Conservation (phyloP, 2,797 vertebrate species). For the Tinamus major region DNA sequence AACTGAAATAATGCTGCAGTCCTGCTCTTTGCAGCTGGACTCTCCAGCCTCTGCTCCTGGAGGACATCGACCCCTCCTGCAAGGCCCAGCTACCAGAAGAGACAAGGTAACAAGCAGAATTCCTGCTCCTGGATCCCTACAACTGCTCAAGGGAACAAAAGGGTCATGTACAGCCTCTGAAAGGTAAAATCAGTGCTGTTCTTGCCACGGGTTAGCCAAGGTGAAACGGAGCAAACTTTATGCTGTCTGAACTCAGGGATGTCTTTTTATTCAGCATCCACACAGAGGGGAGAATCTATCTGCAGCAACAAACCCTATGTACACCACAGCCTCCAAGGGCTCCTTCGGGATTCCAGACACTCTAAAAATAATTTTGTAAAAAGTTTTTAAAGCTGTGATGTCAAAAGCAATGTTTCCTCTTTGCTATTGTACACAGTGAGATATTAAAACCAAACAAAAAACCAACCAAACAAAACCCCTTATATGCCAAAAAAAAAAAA, state of each 20-base stretch:
- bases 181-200: conserved; percentile 3
- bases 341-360: neutral
- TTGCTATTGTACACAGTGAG: neutral
- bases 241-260: neutral
- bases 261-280: neutral
- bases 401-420: neutral
- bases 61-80: neutral
- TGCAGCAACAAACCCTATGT: neutral
- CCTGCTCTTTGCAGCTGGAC: neutral
- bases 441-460: neutral
- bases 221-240: neutral
- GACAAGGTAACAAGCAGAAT: neutral
- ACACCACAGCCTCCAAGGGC: neutral
- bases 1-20: neutral
- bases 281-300: neutral
- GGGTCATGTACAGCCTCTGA: neutral
- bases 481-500: no score
- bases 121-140: neutral
- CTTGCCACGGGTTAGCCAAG: neutral
- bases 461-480: no score
- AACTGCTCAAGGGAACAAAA: neutral
- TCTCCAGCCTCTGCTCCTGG: neutral
- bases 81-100: neutral
- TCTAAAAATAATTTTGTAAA: conserved; percentile 6
- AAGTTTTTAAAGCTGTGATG: conserved; percentile 17